A percentile compares a stretch with the other conserved stretches of the same genome.
Evolutionary conservation across 2,113 vertebrate genomes (phyloP).

Genomic region (Speoplatyrhinus poulsoni): DNA sequence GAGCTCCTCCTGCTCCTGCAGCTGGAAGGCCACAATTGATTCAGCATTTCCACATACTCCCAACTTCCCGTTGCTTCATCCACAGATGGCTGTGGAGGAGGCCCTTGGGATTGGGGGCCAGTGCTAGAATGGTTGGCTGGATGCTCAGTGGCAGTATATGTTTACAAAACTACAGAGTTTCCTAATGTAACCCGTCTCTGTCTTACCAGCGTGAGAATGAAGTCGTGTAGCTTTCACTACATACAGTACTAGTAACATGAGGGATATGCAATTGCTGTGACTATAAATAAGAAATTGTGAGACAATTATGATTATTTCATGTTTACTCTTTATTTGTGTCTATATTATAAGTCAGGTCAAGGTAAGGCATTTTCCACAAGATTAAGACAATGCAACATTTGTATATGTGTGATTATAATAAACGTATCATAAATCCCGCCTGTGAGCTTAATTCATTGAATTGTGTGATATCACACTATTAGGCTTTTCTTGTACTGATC

Average conservation of each 20-base stretch:
- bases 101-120: constrained; percentile 44
- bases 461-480: constrained; percentile 21
- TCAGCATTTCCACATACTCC: constrained; percentile 56
- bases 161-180: constrained; percentile 25
- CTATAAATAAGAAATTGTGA: neutral
- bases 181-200: too few relatives aligned
- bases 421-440: constrained; percentile 48
- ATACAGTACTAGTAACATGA: neutral
- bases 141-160: constrained; percentile 31
- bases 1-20: constrained; percentile 41
- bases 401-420: constrained; percentile 26
- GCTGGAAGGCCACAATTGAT: constrained; percentile 60
- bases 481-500: constrained; percentile 45
- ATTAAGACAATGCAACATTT: constrained; percentile 14
- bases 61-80: constrained; percentile 41
- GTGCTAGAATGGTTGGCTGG: constrained; percentile 15
- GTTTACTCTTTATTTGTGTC: neutral
- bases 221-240: neutral
- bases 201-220: too few relatives aligned
- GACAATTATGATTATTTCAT: neutral
- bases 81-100: constrained; percentile 53
- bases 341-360: constrained; percentile 3
- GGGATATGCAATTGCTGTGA: neutral
- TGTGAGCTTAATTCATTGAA: constrained; percentile 46
- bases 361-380: constrained; percentile 18